These are phyloP conservation scores for Larimichthys crocea DNA, from an alignment of 2,113 vertebrate genomes.

Conservation along the genomic window DNA sequence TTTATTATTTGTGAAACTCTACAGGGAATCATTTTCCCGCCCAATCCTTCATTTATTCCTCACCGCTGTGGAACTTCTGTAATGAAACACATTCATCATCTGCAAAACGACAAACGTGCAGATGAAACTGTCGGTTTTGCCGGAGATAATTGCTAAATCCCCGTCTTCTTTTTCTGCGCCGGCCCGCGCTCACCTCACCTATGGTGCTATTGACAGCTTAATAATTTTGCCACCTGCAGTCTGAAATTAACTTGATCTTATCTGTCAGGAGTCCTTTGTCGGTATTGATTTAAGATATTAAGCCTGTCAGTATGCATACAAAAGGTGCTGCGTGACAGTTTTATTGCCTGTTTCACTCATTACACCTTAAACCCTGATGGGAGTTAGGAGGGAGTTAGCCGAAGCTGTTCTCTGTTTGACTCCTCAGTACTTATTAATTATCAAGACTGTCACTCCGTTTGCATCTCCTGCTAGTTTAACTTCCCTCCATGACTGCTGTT, in stretches of 20 bases:
- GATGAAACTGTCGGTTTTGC: slow-evolving; percentile 77
- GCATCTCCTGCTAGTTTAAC: slow-evolving; percentile 48
- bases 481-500: slow-evolving; percentile 30
- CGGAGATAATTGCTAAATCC: slow-evolving; percentile 77
- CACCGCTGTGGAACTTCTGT: slow-evolving; percentile 63
- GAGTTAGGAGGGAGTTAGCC: slow-evolving; percentile 30
- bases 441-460: slow-evolving; percentile 48
- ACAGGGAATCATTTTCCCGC: slow-evolving; percentile 64
- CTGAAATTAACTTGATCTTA: slow-evolving; percentile 84
- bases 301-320: slow-evolving; percentile 75
- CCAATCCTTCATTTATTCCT: slow-evolving; percentile 57
- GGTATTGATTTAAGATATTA: slow-evolving; percentile 83
- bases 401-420: slow-evolving; percentile 29
- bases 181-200: slow-evolving; percentile 51
- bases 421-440: slow-evolving; percentile 63
- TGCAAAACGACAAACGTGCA: slow-evolving; percentile 64
- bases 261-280: slow-evolving; percentile 79
- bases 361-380: slow-evolving; percentile 58
- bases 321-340: slow-evolving; percentile 67
- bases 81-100: slow-evolving; percentile 87
- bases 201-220: slow-evolving; percentile 77
- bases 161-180: slow-evolving; percentile 32
- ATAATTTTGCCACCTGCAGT: slow-evolving; percentile 76
- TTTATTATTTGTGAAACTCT: slow-evolving; percentile 75
- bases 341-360: slow-evolving; percentile 72